Percentiles rank a stretch among this genome's conserved stretches.
phyloP scores from a whole-genome alignment of 64 coral and sea anemone species.

The Pocillopora verrucosa region DNA sequence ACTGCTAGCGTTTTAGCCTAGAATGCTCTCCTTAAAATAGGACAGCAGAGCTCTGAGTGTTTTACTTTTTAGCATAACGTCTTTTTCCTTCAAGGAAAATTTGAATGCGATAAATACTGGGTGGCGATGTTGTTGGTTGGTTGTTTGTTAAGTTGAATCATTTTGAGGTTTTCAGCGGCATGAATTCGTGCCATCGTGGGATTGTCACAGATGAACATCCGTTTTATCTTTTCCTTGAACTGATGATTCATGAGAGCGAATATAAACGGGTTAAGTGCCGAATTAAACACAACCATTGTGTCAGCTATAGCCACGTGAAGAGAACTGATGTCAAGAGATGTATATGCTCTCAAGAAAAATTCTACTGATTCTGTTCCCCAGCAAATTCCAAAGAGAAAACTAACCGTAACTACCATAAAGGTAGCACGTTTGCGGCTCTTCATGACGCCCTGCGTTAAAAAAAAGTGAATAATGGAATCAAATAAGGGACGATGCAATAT shows the following conservation, averaged over 20 bases:
- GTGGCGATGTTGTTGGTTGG: no score
- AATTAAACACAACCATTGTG: not conserved
- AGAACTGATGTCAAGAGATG: not conserved
- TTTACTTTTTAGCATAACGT: no score
- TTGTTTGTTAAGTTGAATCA: no score
- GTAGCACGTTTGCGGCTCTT: constrained; percentile 39
- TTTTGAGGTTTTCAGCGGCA: no score
- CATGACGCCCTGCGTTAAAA: not conserved
- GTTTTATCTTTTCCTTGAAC: not conserved
- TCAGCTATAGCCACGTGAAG: not conserved
- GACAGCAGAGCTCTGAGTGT: no score
- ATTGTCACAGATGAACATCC: not conserved
- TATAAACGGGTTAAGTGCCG: not conserved
- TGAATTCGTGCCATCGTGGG: no score
- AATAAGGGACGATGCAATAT: not conserved
- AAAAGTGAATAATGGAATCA: not conserved
- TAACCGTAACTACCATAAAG: constrained; percentile 45
- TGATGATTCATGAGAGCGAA: not conserved
- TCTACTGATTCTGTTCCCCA: constrained; percentile 11
- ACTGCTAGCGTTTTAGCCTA: no score
- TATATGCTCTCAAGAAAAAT: not conserved
- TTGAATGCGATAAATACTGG: no score
- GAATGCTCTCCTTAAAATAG: no score
- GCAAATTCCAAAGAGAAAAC: not conserved
- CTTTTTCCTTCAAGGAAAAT: no score